Base-by-base conservation (phyloP, 2,113 vertebrate species). In the Psittacula cyanocephala region DNA sequence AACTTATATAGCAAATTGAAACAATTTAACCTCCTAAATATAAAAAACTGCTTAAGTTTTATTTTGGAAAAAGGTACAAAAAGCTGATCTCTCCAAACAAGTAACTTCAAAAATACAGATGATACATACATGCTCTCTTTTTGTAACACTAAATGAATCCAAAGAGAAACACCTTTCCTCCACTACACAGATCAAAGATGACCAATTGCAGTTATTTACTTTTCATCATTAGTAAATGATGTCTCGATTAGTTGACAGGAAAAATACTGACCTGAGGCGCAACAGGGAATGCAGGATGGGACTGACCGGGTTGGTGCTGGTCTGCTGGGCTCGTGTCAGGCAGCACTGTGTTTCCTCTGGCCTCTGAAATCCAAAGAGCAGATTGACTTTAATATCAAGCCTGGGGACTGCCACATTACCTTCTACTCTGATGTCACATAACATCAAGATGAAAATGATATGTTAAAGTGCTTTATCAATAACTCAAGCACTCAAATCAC, bases 241-340 rank as follows among this genome's bases (percentile, higher is more conserved):
- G 1, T 37, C 43, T 88, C 4, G 3, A 60, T 82, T 78, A 76
- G 74, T 43, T 14, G 17, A 71, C 96, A 68, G 37, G 46, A 94
- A 88, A 93, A 67, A 88, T 94, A 98, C 98, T 97, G 82, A 99
- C 99, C 99, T 99, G 99, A 94, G 99, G 99, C 91, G 99, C 99
- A 94, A 99, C 98, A 6, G 99, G 97, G 95, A 99, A 99, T 0
- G 98, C 92, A 31, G 98, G 98, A 88, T 99, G 99, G 59, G 98
- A 97, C 97, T 99, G 99, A 88, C 98, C 97, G 82, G 98, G 96
- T 43, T 98, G 98, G 95, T 98, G 98, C 93, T 98, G 99, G 83
- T 99, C 99, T 78, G 98, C 98, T 63, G 99, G 98, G 96, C 98
- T 98, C 17, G 98, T 92, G 74, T 99, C 99, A 80, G 99, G 98